Conservation (phyloP, 2,888 invertebrate species). For the Tolmerus cingulatus region DNA sequence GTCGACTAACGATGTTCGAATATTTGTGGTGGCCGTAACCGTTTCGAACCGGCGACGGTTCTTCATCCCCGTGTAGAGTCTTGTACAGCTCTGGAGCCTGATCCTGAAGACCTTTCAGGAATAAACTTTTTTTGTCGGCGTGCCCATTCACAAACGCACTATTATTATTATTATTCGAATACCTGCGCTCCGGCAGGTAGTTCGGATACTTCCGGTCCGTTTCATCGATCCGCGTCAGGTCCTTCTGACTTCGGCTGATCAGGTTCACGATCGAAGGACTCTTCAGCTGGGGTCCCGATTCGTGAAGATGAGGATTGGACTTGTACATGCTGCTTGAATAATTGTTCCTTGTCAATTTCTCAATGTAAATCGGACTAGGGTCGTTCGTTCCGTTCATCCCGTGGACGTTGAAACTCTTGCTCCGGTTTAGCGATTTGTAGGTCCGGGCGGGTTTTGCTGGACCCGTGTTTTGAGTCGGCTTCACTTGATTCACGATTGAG, state of each 20-base stretch:
- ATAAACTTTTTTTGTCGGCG: constrained; percentile 72
- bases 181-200: constrained; percentile 49
- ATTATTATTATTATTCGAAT: constrained; percentile 45
- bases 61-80: constrained; percentile 72
- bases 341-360: constrained; percentile 60
- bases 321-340: constrained; percentile 70
- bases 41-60: constrained; percentile 64
- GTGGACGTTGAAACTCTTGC: constrained; percentile 87
- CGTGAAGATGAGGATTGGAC: constrained; percentile 80
- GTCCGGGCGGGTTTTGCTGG: constrained; percentile 82
- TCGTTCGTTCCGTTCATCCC: constrained; percentile 66
- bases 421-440: constrained; percentile 78
- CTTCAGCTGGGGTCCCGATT: constrained; percentile 75
- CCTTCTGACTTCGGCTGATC: constrained; percentile 83
- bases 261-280: constrained; percentile 88
- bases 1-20: constrained; percentile 43
- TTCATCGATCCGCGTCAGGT: constrained; percentile 71
- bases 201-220: constrained; percentile 55
- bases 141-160: constrained; percentile 63
- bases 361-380: constrained; percentile 62
- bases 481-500: constrained; percentile 68
- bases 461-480: constrained; percentile 63
- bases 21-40: constrained; percentile 62
- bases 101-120: constrained; percentile 74
- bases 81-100: constrained; percentile 77